Conservation (phyloP, 1,140 invertebrate genomes). For the Archegozetes longisetosus region DNA sequence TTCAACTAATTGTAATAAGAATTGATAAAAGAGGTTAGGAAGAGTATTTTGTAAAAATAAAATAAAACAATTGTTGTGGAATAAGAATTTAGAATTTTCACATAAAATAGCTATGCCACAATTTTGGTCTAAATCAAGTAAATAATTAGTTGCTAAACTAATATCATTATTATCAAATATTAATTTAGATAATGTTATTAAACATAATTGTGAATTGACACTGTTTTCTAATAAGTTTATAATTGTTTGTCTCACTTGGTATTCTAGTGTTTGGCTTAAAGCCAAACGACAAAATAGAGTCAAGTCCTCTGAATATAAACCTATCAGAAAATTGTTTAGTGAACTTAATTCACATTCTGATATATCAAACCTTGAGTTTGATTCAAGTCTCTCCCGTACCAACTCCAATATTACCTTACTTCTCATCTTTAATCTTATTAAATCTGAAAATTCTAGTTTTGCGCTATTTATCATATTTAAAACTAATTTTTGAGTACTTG, state of each 20-base stretch:
- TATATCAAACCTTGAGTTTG: no score
- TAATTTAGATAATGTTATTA: not conserved
- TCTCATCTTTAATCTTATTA: no score
- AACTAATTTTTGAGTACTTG: no score
- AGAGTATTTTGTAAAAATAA: not conserved
- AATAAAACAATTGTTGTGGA: not conserved
- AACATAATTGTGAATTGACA: not conserved
- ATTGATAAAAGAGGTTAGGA: not conserved
- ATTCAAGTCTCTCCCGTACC: no score
- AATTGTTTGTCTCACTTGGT: no score
- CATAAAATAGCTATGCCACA: no score
- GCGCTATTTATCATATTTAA: not conserved
- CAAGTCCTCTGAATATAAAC: not conserved
- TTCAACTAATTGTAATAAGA: not conserved
- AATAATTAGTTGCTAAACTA: not conserved
- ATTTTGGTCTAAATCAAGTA: no score
- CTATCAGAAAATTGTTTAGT: not conserved
- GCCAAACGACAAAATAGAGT: not conserved
- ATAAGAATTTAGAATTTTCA: no score
- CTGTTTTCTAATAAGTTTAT: not conserved
- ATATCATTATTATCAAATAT: not conserved
- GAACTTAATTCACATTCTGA: not conserved
- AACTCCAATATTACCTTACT: no score
- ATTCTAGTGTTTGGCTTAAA: not conserved
- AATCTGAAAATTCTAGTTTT: not conserved